Evolutionary conservation across 2,888 invertebrate species (phyloP), one percentile per base, ranked within the genome.

Genomic region (Andrena praecox): DNA sequence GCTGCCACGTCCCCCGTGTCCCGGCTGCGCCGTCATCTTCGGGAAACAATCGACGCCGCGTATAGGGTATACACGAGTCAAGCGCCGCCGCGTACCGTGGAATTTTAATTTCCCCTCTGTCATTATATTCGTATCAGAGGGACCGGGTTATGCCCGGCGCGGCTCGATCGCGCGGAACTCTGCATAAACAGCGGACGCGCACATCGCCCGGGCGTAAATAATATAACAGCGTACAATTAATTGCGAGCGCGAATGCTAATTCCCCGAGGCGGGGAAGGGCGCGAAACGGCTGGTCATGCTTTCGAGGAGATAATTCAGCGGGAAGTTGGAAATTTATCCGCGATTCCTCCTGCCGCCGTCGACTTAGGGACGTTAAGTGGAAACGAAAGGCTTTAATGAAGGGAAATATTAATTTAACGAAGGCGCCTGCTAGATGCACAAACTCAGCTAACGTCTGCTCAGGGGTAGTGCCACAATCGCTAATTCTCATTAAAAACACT

Each of bases 21-120:
- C 63, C 67, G 33, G 27, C 27, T 48, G 29, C 29, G 75, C 54
- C 63, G 42, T 67, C 86, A 63, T 66, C 77, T 85, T 70, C 70
- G 78, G 82, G 67, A 69, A 82, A 86, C 85, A 87, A 87, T 83
- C 85, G 80, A 74, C 72, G 73, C 76, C 27, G 48, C 66, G 10
- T 50, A 60, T 62, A 71, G 27, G 60, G 68, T 66, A 54, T 50
- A 75, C 63, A 60, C 75, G 42, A 71, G 62, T 64, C 33, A 62
- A 81, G 59, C 70, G 35, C 42, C 31, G 54, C 7, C 7, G 52
- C 31, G 60, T 63, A 76, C 68, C 8, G 8, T 4, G 33, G 70
- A 63, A 82, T 80, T 72, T 72, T 52, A 68, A 82, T 72, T 50
- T 67, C 7, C 16, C 29, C 8, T 8, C 3, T 0, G 27, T 64